phyloP scores from a whole-genome alignment of 2,113 vertebrate genomes.

The Pseudois nayaur region DNA sequence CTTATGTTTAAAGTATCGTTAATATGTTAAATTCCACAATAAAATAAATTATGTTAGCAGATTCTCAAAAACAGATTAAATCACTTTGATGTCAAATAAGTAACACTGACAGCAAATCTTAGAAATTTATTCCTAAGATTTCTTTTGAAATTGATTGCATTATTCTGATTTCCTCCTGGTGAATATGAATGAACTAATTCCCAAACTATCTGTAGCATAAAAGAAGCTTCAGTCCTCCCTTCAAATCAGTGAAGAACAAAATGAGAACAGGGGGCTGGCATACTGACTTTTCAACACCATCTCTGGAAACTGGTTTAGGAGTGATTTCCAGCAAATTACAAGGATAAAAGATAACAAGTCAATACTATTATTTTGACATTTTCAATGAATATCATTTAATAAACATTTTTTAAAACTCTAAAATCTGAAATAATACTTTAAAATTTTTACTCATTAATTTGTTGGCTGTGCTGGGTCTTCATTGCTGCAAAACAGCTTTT shows the following conservation, averaged over 20 bases:
- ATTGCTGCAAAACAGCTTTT: background rate
- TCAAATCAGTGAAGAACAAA: background rate
- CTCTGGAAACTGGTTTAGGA: background rate
- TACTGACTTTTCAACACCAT: background rate
- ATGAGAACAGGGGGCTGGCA: background rate
- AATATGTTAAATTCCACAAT: background rate
- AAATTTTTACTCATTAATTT: background rate
- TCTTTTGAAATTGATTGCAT: conserved; percentile 54
- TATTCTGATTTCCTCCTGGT: conserved; percentile 43
- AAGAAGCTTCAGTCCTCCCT: background rate
- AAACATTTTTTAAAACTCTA: background rate
- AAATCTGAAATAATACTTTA: background rate
- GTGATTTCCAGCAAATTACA: background rate
- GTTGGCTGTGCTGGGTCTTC: background rate
- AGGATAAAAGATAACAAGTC: background rate
- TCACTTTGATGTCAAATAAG: background rate
- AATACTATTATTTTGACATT: background rate
- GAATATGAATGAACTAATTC: background rate
- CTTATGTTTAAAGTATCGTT: background rate
- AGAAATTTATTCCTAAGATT: conserved; percentile 27
- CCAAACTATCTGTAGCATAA: background rate
- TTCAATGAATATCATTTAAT: background rate
- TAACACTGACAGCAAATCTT: background rate
- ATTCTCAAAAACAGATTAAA: conserved; percentile 4
- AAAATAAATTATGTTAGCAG: background rate